Conservation (phyloP, 1,140 invertebrate species). For the Atta colombica region DNA sequence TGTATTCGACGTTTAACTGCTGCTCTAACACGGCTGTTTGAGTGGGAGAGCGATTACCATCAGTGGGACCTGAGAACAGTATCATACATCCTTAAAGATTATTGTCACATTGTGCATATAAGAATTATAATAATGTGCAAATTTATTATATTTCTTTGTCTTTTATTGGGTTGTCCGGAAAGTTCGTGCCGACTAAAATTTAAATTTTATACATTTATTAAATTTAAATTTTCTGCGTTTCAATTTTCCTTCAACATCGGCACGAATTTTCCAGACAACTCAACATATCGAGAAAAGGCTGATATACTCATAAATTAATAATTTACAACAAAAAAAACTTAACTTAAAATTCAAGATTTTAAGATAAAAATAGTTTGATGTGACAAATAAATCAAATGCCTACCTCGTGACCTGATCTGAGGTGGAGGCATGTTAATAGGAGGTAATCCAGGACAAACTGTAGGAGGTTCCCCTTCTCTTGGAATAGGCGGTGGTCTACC, state of each 20-base stretch:
- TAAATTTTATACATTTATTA: too few species aligned
- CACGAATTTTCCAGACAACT: too few species aligned
- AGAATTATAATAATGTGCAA: background rate
- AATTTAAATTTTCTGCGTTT: too few species aligned
- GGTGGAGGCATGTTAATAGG: constrained; percentile 84
- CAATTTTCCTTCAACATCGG: too few species aligned
- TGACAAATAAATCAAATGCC: constrained; percentile 47
- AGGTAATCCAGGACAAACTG: constrained; percentile 77
- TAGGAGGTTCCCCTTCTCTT: constrained; percentile 77
- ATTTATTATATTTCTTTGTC: background rate
- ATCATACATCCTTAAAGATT: constrained; percentile 21
- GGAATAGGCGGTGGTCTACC: constrained; percentile 80
- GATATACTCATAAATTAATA: background rate
- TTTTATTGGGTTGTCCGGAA: background rate
- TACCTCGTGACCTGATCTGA: constrained; percentile 83
- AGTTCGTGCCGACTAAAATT: too few species aligned
- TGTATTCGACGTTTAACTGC: constrained; percentile 78
- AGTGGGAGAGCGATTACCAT: constrained; percentile 77
- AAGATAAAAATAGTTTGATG: background rate
- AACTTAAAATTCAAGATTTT: constrained; percentile 15
- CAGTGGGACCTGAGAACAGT: constrained; percentile 74
- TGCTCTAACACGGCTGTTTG: constrained; percentile 79
- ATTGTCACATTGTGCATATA: background rate
- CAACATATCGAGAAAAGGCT: background rate
- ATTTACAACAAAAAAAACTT: background rate